phyloP scores from a whole-genome alignment of 2,797 vertebrate species.

The Dryobates pubescens region DNA sequence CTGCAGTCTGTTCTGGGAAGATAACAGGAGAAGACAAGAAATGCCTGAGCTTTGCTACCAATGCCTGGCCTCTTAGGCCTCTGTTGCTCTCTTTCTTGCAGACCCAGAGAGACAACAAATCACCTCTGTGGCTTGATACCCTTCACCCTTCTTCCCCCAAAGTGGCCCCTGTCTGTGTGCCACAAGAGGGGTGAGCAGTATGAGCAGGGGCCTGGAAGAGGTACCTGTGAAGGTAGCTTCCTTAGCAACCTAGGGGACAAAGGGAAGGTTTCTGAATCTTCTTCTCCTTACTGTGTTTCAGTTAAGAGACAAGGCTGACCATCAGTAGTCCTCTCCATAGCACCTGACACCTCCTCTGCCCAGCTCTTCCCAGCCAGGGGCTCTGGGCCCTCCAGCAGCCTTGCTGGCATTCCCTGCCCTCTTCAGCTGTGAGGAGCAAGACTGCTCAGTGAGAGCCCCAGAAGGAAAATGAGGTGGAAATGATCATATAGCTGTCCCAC shows the following conservation, averaged over 20 bases:
- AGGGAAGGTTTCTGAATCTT: neutral
- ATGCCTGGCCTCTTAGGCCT: neutral
- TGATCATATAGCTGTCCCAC: neutral
- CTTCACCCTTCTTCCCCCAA: neutral
- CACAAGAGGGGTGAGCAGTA: rapidly evolving
- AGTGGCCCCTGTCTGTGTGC: neutral
- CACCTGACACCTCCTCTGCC: neutral
- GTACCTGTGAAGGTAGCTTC: neutral
- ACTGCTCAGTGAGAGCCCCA: neutral
- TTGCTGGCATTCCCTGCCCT: neutral
- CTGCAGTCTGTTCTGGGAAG: neutral
- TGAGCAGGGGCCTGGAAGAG: neutral
- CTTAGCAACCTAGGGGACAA: neutral
- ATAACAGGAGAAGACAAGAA: neutral
- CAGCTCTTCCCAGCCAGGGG: neutral
- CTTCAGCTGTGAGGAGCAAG: neutral
- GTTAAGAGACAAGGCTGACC: neutral
- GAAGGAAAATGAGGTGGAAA: neutral
- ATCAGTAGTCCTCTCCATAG: neutral
- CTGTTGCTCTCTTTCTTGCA: neutral
- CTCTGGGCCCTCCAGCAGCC: neutral
- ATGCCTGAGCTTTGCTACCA: neutral
- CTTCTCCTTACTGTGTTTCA: neutral
- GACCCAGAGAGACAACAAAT: neutral
- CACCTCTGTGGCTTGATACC: neutral